Evolutionary conservation across 2,113 vertebrate species (phyloP).

Genomic region (Otolemur garnettii): DNA sequence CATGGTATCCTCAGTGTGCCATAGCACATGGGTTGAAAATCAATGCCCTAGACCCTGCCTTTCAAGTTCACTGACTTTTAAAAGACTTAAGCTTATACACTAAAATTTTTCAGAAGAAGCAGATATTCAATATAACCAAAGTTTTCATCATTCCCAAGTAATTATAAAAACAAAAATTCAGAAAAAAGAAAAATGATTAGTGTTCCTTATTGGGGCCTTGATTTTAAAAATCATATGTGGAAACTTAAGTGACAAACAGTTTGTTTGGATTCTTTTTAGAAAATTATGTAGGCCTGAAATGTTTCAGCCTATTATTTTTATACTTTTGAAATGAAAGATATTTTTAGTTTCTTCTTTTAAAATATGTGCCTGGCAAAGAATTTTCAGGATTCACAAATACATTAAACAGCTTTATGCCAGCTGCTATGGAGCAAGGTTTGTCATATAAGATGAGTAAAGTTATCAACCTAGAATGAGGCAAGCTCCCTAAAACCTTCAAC

Average conservation of each 20-base stretch:
- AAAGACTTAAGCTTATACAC: neutral
- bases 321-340: conserved; percentile 35
- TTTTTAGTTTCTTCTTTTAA: neutral
- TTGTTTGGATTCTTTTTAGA: neutral
- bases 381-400: conserved; percentile 45
- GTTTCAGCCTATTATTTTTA: neutral
- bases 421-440: neutral
- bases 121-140: conserved; percentile 34
- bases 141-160: conserved; percentile 14
- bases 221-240: neutral
- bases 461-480: neutral
- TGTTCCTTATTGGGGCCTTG: neutral
- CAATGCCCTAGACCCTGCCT: neutral
- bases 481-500: neutral
- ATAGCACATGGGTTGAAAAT: too few relatives aligned
- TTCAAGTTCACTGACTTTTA: neutral
- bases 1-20: too few relatives aligned
- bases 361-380: neutral
- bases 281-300: fast-evolving
- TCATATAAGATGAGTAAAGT: conserved; percentile 26
- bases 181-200: neutral
- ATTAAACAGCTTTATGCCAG: conserved; percentile 52
- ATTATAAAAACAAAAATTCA: neutral
- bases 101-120: conserved; percentile 28
- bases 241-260: neutral